These are phyloP conservation scores for Periparus ater DNA, from an alignment of 2,797 vertebrate genomes.

Conservation along the genomic window DNA sequence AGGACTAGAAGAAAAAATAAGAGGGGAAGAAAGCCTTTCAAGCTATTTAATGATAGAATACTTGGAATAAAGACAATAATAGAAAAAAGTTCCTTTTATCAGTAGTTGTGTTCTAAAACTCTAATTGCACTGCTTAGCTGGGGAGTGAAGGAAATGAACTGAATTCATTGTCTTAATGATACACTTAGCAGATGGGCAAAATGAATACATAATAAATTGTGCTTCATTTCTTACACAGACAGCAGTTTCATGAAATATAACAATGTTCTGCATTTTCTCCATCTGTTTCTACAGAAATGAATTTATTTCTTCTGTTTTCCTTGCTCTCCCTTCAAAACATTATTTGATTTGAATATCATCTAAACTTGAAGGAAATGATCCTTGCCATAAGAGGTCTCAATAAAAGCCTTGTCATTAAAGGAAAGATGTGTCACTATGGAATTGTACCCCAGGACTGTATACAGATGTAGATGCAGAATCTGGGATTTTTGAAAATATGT, in stretches of 20 bases:
- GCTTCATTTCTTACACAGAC: slow-evolving; percentile 64
- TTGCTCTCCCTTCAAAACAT: not conserved
- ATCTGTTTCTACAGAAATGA: slow-evolving; percentile 69
- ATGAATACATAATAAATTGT: slow-evolving; percentile 22
- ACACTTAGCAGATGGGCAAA: slow-evolving; percentile 68
- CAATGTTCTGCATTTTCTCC: slow-evolving; percentile 61
- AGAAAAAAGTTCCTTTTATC: slow-evolving; percentile 7
- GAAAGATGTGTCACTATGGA: not conserved
- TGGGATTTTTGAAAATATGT: not conserved
- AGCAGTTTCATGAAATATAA: slow-evolving; percentile 57
- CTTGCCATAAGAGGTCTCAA: not conserved
- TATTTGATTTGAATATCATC: not conserved
- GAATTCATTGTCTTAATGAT: slow-evolving; percentile 67
- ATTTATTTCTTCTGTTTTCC: slow-evolving; percentile 47
- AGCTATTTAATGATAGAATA: not conserved
- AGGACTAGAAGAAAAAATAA: not conserved
- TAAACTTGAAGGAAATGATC: not conserved
- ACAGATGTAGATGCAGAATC: not conserved
- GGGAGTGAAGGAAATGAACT: slow-evolving; percentile 43
- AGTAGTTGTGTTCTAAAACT: slow-evolving; percentile 21
- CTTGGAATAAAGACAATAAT: not conserved
- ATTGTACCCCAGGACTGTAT: not conserved
- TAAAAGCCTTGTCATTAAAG: not conserved
- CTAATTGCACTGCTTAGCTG: slow-evolving; percentile 48
- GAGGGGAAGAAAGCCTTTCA: not conserved